Conservation (phyloP, 2,888 invertebrate genomes). For the Phoronis australis region DNA sequence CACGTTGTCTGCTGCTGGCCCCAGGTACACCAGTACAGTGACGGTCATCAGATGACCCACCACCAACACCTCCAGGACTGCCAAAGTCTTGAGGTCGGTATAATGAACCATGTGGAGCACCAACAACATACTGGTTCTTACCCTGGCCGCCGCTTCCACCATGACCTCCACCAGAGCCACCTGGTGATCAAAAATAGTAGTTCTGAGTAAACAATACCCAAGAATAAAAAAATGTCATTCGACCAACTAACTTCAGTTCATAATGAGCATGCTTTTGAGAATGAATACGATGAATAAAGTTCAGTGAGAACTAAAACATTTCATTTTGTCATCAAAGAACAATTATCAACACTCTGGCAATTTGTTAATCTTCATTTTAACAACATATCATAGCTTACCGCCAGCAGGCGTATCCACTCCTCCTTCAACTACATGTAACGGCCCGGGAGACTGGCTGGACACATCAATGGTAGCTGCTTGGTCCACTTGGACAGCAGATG, state of each 20-base stretch:
- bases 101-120: slow-evolving; percentile 25
- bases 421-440: slow-evolving; percentile 19
- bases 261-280: too few species aligned
- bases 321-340: too few species aligned
- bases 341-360: too few species aligned
- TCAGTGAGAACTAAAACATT: too few species aligned
- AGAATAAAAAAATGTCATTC: too few species aligned
- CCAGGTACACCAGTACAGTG: slow-evolving; percentile 13
- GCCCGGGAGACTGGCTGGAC: slow-evolving; percentile 17
- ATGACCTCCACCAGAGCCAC: slow-evolving; percentile 27
- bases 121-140: slow-evolving; percentile 17
- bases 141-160: slow-evolving; percentile 27
- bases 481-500: slow-evolving; percentile 23
- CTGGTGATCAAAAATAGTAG: too few species aligned
- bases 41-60: slow-evolving; percentile 16
- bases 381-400: too few species aligned
- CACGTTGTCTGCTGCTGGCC: slow-evolving; percentile 8
- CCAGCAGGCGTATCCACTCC: slow-evolving; percentile 23
- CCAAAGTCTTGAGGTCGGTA: slow-evolving; percentile 26
- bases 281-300: too few species aligned
- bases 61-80: slow-evolving; percentile 28
- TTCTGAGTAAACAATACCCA: too few species aligned
- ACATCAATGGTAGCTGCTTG: slow-evolving; percentile 26
- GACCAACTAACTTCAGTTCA: too few species aligned
- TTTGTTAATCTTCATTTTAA: too few species aligned